Evolutionary conservation across 1,140 invertebrate genomes (phyloP), one percentile per base, ranked within the genome.

Genomic region (Drosophila busckii): DNA sequence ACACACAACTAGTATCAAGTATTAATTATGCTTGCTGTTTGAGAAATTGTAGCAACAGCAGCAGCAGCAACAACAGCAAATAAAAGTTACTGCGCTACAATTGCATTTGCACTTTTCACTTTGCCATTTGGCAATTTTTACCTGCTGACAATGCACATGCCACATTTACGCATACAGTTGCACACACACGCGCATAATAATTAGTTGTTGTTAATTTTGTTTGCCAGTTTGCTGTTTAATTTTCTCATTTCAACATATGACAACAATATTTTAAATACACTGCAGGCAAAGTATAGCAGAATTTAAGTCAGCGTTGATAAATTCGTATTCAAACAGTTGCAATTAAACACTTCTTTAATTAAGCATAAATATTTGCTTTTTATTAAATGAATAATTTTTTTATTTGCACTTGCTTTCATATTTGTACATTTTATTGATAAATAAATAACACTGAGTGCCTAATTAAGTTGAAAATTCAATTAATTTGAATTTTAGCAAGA

Each of bases 1-100:
- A 16, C 46, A 52, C 35, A 38, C 28, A 38, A 50, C 60, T 65
- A 75, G 58, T 65, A 70, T 76, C 54, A 76, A 76, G 60, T 76
- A 75, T 66, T 70, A 70, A 76, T 76, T 69, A 54, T 65, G 60
- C 35, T 46, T 37, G 31, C 38, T 35, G 42, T 41, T 35, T 55
- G 55, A 55, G 52, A 63, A 71, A 61, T 61, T 70, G 32, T 46
- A 17, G 37, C 5, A 53, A 9, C 56, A 17, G 38, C 65, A 61
- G 31, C 23, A 15, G 25, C 7, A 16, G 31, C 49, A 32, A 31
- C 22, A 31, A 29, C 6, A 17, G 12, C n/a, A 2, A 41, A n/a
- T 29, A 32, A 61, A 29, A 40, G n/a, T n/a, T n/a, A n/a, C n/a
- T n/a, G n/a, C n/a, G n/a, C n/a, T 25, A 4, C 8, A 26, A 28